Percentiles rank a stretch among this genome's conserved stretches.
These are phyloP conservation scores for Sebastes vulpes DNA, from an alignment of 2,797 vertebrate genomes.

Conservation along the genomic window DNA sequence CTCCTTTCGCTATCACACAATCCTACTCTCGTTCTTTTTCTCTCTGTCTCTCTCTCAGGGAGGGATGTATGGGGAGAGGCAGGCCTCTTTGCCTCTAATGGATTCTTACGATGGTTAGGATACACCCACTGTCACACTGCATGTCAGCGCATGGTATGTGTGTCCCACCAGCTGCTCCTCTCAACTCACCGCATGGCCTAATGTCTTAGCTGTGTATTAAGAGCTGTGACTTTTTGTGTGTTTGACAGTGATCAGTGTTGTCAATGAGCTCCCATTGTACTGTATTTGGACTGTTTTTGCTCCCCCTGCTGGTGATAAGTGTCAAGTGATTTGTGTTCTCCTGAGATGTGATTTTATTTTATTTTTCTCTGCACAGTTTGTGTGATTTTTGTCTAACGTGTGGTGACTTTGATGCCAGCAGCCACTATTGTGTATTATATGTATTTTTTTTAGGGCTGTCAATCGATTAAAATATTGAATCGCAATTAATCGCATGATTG, in stretches of 20 bases:
- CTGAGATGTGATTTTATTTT: not conserved
- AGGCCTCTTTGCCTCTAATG: slow-evolving; percentile 86
- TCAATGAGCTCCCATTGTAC: slow-evolving; percentile 36
- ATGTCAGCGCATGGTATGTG: slow-evolving; percentile 89
- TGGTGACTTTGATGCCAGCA: slow-evolving; percentile 28
- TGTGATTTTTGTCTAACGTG: slow-evolving; percentile 2
- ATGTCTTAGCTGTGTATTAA: slow-evolving; percentile 18
- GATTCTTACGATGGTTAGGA: slow-evolving; percentile 90
- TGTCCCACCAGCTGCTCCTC: slow-evolving; percentile 71
- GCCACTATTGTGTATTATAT: slow-evolving; percentile 3
- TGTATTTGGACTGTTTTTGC: slow-evolving; percentile 40
- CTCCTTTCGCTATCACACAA: slow-evolving; percentile 41
- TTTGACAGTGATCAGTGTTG: slow-evolving; percentile 26
- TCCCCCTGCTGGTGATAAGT: slow-evolving; percentile 58
- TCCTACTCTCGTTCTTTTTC: slow-evolving; percentile 65
- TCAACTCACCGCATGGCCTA: slow-evolving; percentile 74
- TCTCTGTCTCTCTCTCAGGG: slow-evolving; percentile 82
- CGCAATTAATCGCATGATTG: no score
- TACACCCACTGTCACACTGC: slow-evolving; percentile 85
- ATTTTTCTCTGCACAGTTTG: slow-evolving; percentile 22
- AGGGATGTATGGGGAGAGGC: slow-evolving; percentile 87
- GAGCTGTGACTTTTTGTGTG: slow-evolving; percentile 21
- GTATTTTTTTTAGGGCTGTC: not conserved
- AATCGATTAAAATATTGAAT: no score
- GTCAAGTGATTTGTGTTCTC: slow-evolving; percentile 12